Base-by-base conservation (phyloP, 1,140 invertebrate genomes). In the Oncopodura yosiiana region DNA sequence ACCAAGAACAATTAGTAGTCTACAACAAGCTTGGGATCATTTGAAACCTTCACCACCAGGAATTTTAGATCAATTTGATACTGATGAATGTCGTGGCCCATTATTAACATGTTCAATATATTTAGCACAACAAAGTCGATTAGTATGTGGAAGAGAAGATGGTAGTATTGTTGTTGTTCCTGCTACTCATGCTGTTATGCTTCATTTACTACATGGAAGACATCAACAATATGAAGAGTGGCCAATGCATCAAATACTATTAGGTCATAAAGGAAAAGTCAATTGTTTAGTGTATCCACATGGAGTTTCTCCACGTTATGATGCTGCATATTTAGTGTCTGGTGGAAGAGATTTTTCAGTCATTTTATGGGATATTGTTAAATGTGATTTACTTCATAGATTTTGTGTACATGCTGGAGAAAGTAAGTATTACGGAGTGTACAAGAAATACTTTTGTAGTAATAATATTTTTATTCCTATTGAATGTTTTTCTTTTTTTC, bases 321-420 rank as follows among this genome's bases (percentile, higher is more conserved):
- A 99, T 67, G 82, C 87, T 54, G 77, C 83, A 3, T 84, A 92
- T 71, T 73, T 99, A 12, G 80, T 99, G 0, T 97, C 93, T 0
- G 95, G 95, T 18, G 93, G 93, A 2, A 86, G 94, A 14, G 95
- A 99, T 70, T 99, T 99, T 71, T 92, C 93, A 1, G 91, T 99
- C 3, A 94, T 90, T 66, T 73, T 99, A 0, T 99, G 95, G 95
- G 94, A 99, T 70, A 75, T 99, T 49, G 90, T 90, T 65, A 84
- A 83, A 38, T 94, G 93, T 9, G 81, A 79, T 2, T 72, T 94
- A 38, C 71, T 99, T 24, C 92, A 98, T 70, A 79, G 91, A 6
- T 99, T 98, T 74, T 95, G 92, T 67, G 91, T 95, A 2, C 95
- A 99, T 71, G 93, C 91, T 27, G 60, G 60, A 45, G 60, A 61